phyloP scores from a whole-genome alignment of 2,113 vertebrate genomes.

The Dromiciops gliroides region DNA sequence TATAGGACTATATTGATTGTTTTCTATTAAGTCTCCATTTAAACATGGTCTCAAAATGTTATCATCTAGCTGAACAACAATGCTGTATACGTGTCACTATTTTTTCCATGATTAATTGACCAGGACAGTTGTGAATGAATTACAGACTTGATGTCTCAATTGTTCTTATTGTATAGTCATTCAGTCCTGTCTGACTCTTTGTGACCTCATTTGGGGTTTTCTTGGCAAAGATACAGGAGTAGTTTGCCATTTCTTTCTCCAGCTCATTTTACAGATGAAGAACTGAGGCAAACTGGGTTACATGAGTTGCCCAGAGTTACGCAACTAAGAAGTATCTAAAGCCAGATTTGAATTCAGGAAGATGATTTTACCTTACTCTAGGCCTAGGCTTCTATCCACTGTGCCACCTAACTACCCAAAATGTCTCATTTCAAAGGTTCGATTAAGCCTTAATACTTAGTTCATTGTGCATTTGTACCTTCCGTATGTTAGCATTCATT shows the following conservation, averaged over 20 bases:
- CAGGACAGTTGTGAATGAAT: neutral
- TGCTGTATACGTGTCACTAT: constrained; percentile 9
- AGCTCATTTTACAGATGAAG: neutral
- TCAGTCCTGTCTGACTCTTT: neutral
- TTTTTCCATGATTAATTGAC: neutral
- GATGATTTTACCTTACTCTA: neutral
- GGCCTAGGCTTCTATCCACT: neutral
- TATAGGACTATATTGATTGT: neutral
- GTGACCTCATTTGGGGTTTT: neutral
- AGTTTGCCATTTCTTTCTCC: neutral
- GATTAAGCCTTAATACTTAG: neutral
- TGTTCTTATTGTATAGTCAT: neutral
- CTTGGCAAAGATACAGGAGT: neutral
- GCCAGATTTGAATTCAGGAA: neutral
- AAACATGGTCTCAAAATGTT: neutral
- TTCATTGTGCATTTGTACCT: neutral
- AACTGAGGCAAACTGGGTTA: neutral
- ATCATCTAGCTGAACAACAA: neutral
- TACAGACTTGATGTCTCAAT: neutral
- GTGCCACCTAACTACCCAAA: neutral
- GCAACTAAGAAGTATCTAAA: neutral
- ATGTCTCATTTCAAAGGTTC: neutral
- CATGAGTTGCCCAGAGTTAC: neutral
- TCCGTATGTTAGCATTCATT: neutral
- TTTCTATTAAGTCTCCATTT: neutral